A percentile compares a stretch with the other conserved stretches of the same genome.
These are phyloP conservation scores for Eidolon dupreanum DNA, from an alignment of 2,797 vertebrate species.

Conservation along the genomic window DNA sequence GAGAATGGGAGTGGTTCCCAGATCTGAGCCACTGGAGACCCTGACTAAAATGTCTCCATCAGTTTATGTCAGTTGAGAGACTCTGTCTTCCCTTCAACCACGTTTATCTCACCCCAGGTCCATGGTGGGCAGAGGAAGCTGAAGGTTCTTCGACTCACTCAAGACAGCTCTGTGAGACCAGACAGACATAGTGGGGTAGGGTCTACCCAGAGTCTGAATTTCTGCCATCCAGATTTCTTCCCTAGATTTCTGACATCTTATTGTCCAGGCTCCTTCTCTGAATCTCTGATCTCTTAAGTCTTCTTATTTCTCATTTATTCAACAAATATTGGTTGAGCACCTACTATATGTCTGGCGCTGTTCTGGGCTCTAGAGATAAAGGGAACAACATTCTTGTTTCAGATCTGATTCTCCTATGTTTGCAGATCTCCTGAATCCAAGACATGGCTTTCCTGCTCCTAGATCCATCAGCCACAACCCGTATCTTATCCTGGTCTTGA, in stretches of 20 bases:
- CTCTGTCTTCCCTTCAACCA: background rate
- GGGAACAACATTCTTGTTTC: background rate
- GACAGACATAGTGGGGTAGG: background rate
- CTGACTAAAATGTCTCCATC: background rate
- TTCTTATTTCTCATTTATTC: slow-evolving; percentile 10
- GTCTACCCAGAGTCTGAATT: background rate
- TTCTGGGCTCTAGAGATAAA: background rate
- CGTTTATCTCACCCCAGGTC: background rate
- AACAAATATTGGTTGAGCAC: background rate
- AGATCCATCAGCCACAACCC: background rate
- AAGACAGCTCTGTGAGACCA: background rate
- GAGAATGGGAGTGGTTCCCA: background rate
- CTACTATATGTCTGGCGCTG: background rate
- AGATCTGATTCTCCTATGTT: background rate
- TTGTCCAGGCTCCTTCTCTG: background rate
- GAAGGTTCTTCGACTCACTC: background rate
- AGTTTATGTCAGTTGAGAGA: background rate
- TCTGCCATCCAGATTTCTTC: slow-evolving; percentile 8
- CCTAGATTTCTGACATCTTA: slow-evolving; percentile 38
- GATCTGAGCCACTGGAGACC: background rate
- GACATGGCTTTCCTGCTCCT: background rate
- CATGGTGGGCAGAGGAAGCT: background rate
- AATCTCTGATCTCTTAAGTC: background rate
- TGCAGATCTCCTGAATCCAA: background rate
- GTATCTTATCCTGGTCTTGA: background rate